Percentiles rank a stretch among this genome's conserved stretches.
These are phyloP conservation scores for Manduca sexta DNA, from an alignment of 1,140 invertebrate genomes.

Conservation along the genomic window DNA sequence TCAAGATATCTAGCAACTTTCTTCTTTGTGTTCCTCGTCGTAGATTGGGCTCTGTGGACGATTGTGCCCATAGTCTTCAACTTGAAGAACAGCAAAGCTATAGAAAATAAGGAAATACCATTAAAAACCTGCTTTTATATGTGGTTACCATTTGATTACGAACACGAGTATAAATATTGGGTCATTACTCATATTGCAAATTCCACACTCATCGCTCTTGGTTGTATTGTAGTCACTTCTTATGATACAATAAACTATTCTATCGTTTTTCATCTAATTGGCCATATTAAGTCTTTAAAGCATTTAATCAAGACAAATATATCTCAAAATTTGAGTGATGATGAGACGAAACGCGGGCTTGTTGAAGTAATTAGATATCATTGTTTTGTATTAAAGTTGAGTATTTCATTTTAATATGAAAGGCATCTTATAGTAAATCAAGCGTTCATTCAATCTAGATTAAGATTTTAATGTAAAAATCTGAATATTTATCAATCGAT, in stretches of 20 bases:
- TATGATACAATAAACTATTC: constrained; percentile 13
- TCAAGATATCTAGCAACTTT: constrained; percentile 4
- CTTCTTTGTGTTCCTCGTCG: constrained; percentile 2
- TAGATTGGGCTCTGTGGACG: constrained; percentile 10
- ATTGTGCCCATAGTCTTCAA: constrained; percentile 7
- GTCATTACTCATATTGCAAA: constrained; percentile 13
- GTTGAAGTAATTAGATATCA: constrained; percentile 11
- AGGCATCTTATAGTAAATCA: no score
- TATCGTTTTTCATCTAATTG: constrained; percentile 21
- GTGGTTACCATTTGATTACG: constrained; percentile 22
- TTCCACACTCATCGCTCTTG: constrained; percentile 2
- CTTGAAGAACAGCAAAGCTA: constrained; percentile 7
- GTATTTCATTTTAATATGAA: constrained; percentile 10
- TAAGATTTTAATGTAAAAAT: no score
- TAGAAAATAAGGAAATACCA: constrained; percentile 13
- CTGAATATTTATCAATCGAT: no score
- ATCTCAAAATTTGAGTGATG: not conserved
- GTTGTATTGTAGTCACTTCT: not conserved
- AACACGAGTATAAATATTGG: constrained; percentile 18
- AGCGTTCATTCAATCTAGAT: no score
- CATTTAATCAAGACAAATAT: constrained; percentile 10
- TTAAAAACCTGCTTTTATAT: constrained; percentile 15
- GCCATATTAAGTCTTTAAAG: constrained; percentile 21
- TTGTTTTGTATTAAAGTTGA: constrained; percentile 12
- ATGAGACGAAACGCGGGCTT: constrained; percentile 2